phyloP scores from a whole-genome alignment of 2,888 invertebrate genomes.

The Cephus sareptanus region DNA sequence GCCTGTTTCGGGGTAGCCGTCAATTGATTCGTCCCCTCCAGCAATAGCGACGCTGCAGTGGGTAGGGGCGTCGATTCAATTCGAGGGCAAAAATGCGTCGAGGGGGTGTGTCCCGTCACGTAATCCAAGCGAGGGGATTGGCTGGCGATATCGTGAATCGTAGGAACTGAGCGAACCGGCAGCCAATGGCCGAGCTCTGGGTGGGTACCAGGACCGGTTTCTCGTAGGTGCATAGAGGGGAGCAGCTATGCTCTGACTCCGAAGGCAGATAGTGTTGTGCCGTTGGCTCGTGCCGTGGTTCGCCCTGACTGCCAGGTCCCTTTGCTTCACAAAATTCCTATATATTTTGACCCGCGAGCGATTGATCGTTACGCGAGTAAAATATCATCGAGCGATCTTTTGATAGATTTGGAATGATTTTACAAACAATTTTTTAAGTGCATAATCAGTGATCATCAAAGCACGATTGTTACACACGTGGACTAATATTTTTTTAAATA shows the following conservation, averaged over 20 bases:
- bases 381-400: neutral
- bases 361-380: neutral
- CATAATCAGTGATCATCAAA: neutral
- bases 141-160: constrained; percentile 40
- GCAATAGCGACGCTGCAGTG: constrained; percentile 10
- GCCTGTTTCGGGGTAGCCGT: constrained; percentile 58
- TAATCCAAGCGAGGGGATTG: constrained; percentile 43
- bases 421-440: neutral
- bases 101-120: constrained; percentile 46
- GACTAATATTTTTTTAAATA: neutral
- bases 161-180: constrained; percentile 26
- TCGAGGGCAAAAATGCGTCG: constrained; percentile 54
- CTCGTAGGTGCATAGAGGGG: constrained; percentile 47
- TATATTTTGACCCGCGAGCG: neutral
- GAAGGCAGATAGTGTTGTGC: constrained; percentile 64
- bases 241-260: constrained; percentile 50
- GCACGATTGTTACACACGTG: neutral
- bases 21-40: constrained; percentile 65
- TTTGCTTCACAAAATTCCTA: constrained; percentile 16
- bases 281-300: constrained; percentile 64
- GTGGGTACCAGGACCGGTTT: constrained; percentile 57
- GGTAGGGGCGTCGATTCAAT: constrained; percentile 61
- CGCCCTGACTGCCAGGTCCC: constrained; percentile 42
- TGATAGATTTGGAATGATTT: neutral
- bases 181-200: constrained; percentile 53